Evolutionary conservation across 1,140 invertebrate genomes (phyloP).

Genomic region (Drosophila repletoides): DNA sequence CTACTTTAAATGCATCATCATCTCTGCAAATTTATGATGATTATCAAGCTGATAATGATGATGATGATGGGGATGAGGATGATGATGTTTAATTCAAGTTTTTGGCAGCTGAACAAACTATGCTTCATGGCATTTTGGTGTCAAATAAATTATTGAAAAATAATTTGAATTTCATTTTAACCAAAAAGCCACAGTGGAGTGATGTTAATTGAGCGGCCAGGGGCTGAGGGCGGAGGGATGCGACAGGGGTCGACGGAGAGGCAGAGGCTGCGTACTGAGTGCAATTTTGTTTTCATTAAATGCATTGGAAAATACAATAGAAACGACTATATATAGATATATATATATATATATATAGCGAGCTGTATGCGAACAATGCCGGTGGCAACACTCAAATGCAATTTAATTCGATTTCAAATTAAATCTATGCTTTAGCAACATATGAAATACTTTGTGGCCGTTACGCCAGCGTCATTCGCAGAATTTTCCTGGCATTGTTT

Average conservation of each 20-base stretch:
- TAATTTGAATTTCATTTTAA: conserved; percentile 15
- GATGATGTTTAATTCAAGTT: conserved; percentile 47
- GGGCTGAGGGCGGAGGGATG: no score
- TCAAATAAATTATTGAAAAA: conserved; percentile 28
- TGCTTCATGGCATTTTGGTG: neutral
- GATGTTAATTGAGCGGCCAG: conserved; percentile 10
- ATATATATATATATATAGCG: neutral
- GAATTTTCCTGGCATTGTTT: no score
- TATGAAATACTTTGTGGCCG: neutral
- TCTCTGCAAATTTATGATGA: no score
- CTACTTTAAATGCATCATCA: conserved; percentile 52
- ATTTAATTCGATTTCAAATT: conserved; percentile 10
- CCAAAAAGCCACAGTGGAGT: neutral
- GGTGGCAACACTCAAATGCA: neutral
- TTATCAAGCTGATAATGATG: no score
- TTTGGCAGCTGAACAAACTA: conserved; percentile 31
- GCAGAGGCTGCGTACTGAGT: neutral
- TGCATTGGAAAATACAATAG: neutral
- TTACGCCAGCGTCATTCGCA: neutral
- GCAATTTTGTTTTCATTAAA: conserved; percentile 9
- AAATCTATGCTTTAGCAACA: neutral
- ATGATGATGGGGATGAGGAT: conserved; percentile 45
- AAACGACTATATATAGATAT: no score
- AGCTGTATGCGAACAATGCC: conserved; percentile 9
- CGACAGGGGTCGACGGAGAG: neutral